Evolutionary conservation across 2,113 vertebrate species (phyloP).

Genomic region (Parotia lawesii): DNA sequence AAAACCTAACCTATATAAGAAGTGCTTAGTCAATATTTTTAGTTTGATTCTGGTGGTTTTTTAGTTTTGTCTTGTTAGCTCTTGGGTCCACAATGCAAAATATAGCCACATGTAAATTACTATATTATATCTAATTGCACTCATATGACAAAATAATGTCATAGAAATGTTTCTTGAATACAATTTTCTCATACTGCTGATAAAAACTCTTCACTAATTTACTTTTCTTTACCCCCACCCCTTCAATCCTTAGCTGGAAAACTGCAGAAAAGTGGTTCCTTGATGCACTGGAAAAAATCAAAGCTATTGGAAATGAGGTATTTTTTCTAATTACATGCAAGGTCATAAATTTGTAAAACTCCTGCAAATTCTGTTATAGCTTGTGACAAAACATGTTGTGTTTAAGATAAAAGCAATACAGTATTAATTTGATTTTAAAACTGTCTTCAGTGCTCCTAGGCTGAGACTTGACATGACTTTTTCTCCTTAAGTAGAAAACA

Average conservation of each 20-base stretch:
- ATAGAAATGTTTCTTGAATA: not conserved
- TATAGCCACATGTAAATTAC: not conserved
- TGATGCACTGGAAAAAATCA: slow-evolving; percentile 97
- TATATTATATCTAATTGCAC: not conserved
- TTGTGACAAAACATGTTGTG: not conserved
- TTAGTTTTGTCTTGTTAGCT: not conserved
- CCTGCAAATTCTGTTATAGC: not conserved
- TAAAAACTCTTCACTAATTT: not conserved
- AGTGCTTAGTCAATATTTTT: not conserved
- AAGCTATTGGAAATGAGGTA: slow-evolving; percentile 98
- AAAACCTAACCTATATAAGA: not conserved
- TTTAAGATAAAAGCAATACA: not conserved
- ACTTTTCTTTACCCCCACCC: not conserved
- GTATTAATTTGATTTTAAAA: not conserved
- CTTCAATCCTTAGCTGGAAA: slow-evolving; percentile 84
- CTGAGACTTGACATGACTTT: not conserved
- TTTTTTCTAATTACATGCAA: not conserved
- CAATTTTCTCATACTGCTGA: not conserved
- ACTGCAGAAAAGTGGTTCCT: slow-evolving; percentile 94
- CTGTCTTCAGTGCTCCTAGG: not conserved
- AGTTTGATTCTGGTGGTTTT: not conserved
- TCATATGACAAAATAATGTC: not conserved
- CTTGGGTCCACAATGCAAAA: not conserved
- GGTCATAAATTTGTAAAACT: not conserved
- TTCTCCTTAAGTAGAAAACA: not conserved